phyloP scores from a whole-genome alignment of 2,113 vertebrate genomes.

The Dissostichus mawsoni region DNA sequence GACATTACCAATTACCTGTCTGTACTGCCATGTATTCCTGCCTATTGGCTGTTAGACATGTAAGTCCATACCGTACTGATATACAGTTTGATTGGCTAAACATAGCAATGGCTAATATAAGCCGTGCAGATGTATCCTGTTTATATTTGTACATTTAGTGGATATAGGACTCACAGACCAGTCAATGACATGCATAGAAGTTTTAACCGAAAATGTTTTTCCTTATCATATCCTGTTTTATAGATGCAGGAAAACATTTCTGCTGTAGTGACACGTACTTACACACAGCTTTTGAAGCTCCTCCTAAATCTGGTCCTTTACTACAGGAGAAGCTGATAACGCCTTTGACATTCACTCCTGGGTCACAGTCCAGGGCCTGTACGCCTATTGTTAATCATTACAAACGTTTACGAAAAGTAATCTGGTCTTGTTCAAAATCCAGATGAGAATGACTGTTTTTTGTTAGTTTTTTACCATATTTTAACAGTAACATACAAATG shows the following conservation, averaged over 20 bases:
- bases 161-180: background rate
- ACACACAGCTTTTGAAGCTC: constrained; percentile 32
- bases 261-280: background rate
- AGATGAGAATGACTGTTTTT: background rate
- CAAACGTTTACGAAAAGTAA: constrained; percentile 32
- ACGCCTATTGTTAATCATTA: constrained; percentile 73
- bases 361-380: constrained; percentile 80
- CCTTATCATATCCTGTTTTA: background rate
- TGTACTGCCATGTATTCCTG: no score
- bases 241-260: background rate
- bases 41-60: background rate
- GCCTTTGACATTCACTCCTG: constrained; percentile 48
- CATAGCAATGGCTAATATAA: background rate
- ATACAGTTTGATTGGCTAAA: background rate
- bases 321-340: constrained; percentile 63
- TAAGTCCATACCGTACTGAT: background rate
- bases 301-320: constrained; percentile 23
- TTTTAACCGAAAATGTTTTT: background rate
- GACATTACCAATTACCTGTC: background rate
- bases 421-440: constrained; percentile 23
- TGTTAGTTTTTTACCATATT: background rate
- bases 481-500: background rate
- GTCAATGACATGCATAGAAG: background rate
- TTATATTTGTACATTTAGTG: background rate
- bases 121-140: background rate